phyloP scores from a whole-genome alignment of 2,888 invertebrate genomes.

The Cordilura impudica region DNA sequence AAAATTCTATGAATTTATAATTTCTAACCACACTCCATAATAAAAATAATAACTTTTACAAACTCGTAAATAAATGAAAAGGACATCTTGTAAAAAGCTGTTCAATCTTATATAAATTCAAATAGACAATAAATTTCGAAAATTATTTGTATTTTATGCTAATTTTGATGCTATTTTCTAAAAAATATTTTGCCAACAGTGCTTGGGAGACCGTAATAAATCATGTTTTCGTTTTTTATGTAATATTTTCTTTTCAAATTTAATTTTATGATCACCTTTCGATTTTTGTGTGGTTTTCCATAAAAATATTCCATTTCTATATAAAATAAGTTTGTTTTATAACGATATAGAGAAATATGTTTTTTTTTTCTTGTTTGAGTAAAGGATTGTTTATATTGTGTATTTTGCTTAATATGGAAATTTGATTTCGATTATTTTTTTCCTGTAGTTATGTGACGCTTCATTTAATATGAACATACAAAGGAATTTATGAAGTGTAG shows the following conservation, averaged over 20 bases:
- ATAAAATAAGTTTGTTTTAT: background rate
- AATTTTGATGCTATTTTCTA: constrained; percentile 14
- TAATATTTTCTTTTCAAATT: background rate
- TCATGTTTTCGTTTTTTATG: background rate
- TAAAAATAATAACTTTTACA: background rate
- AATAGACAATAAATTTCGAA: constrained; percentile 39
- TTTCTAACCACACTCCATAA: background rate
- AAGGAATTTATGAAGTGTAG: background rate
- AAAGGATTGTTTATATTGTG: background rate
- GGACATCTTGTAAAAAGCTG: background rate
- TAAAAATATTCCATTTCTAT: background rate
- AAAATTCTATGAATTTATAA: background rate
- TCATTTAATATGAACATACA: background rate
- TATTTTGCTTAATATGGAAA: background rate
- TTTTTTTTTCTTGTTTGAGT: background rate
- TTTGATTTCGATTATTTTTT: background rate
- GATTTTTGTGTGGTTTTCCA: background rate
- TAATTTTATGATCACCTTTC: background rate
- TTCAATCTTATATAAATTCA: constrained; percentile 12
- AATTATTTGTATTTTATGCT: constrained; percentile 42
- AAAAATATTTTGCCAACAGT: background rate
- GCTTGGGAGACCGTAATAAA: background rate
- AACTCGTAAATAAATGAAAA: background rate
- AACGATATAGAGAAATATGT: background rate
- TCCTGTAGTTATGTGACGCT: background rate